Evolutionary conservation across 2,888 invertebrate species (phyloP), one percentile per base, ranked within the genome.

Genomic region (Cephalotes varians): DNA sequence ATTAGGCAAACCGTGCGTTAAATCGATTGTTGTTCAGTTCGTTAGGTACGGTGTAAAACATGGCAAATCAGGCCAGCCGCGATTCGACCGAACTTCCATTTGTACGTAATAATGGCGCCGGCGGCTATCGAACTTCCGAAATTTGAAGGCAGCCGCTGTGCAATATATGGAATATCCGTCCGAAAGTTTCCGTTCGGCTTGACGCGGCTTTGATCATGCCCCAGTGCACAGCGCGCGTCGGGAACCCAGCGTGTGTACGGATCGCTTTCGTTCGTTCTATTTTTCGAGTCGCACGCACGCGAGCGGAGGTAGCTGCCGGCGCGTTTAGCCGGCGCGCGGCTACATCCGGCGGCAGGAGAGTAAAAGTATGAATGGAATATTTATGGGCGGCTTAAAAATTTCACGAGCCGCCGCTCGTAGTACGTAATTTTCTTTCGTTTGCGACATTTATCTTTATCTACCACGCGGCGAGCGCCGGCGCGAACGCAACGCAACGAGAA

Each of bases 121-220:
- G 56, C 31, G 80, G 85, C 83, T 85, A 83, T 56, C 83, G 71
- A 84, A 85, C 87, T 86, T 86, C 34, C 80, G 84, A 85, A 87
- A 89, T 87, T 83, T 81, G 82, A 83, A 79, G 69, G 74, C 73
- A 82, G 62, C 73, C 73, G 84, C 58, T 51, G 58, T 40, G 76
- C 81, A 81, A 89, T 87, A 89, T 85, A 83, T 86, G 83, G 85
- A 85, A 87, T 82, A 86, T 85, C 83, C 79, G 85, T 64, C 77
- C 54, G 81, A 83, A 85, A 86, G 76, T 88, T 89, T 82, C 40
- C 49, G 58, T 47, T 47, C 40, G 62, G 60, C 76, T 51, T 79
- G 82, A 86, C 83, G 67, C 79, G 81, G 86, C 86, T 84, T 86
- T 84, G 71, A 62, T 69, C 77, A 40, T 15, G 82, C 15, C 56